A percentile compares a stretch with the other conserved stretches of the same genome.
Evolutionary conservation across 2,797 vertebrate species (phyloP).

Genomic region (Zalophus californianus): DNA sequence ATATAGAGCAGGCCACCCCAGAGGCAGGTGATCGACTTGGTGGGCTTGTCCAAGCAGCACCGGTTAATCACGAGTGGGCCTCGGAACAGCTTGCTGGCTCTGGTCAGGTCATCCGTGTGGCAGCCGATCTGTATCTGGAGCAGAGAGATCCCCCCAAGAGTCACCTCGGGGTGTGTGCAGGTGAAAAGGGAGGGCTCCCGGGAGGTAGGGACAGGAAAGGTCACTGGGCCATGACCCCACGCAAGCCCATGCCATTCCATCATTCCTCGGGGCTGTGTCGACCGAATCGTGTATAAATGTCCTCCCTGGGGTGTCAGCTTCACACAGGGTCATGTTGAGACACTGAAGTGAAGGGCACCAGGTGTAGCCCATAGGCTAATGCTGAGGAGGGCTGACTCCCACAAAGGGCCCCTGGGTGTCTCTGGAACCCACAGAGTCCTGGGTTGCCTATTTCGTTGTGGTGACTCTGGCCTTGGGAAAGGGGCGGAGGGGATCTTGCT

Average conservation of each 20-base stretch:
- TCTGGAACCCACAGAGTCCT: background rate
- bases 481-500: too few relatives aligned
- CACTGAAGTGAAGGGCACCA: background rate
- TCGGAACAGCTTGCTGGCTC: constrained; percentile 86
- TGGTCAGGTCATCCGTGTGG: constrained; percentile 90
- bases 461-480: background rate
- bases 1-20: constrained; percentile 96
- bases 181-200: background rate
- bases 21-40: constrained; percentile 91
- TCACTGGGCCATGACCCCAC: background rate
- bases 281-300: background rate
- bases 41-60: constrained; percentile 87
- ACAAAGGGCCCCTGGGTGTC: too few relatives aligned
- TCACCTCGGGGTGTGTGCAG: background rate
- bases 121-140: constrained; percentile 94
- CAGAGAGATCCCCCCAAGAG: constrained; percentile 54
- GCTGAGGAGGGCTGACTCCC: background rate
- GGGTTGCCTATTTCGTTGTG: accelerated
- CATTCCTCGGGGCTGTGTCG: background rate
- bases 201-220: background rate
- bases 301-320: background rate
- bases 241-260: background rate
- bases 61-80: constrained; percentile 89
- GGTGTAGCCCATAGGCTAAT: background rate
- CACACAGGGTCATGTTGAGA: background rate